phyloP scores from a whole-genome alignment of 2,888 invertebrate genomes.

The Nemapogon koenigi region DNA sequence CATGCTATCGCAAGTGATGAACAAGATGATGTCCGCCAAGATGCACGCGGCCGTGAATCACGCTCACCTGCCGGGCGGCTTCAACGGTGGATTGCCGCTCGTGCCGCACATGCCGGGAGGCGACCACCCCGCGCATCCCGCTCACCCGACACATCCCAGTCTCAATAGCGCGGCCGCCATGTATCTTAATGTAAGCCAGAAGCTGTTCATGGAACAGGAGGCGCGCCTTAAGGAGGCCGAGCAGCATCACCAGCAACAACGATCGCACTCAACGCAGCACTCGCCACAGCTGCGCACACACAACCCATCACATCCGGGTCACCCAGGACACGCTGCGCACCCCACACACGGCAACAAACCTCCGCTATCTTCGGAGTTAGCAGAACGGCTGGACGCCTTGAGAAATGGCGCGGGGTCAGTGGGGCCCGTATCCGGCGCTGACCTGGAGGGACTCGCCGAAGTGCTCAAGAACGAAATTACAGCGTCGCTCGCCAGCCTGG shows the following conservation, averaged over 20 bases:
- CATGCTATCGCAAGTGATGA: constrained; percentile 70
- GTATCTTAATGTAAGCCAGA: constrained; percentile 80
- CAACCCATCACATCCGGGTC: constrained; percentile 45
- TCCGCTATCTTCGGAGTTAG: constrained; percentile 71
- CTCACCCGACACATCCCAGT: constrained; percentile 64
- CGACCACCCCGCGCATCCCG: constrained; percentile 59
- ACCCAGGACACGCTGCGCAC: constrained; percentile 10
- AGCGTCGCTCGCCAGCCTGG: constrained; percentile 80
- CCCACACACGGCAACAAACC: constrained; percentile 51
- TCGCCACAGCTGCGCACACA: constrained; percentile 62
- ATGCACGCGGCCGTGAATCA: constrained; percentile 65
- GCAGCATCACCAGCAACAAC: constrained; percentile 50
- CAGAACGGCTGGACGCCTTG: constrained; percentile 79
- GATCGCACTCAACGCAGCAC: constrained; percentile 65
- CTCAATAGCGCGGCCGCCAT: constrained; percentile 71
- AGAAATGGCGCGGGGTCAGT: constrained; percentile 73
- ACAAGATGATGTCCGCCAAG: constrained; percentile 70
- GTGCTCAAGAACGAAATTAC: constrained; percentile 90
- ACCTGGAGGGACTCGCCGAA: constrained; percentile 89
- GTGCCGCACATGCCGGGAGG: constrained; percentile 60
- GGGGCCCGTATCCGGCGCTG: constrained; percentile 75
- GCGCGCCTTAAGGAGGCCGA: constrained; percentile 74
- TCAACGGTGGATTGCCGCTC: constrained; percentile 64
- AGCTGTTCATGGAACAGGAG: constrained; percentile 81
- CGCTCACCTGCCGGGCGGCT: constrained; percentile 65